phyloP scores from a whole-genome alignment of 2,797 vertebrate species.

The Lacerta viridis region DNA sequence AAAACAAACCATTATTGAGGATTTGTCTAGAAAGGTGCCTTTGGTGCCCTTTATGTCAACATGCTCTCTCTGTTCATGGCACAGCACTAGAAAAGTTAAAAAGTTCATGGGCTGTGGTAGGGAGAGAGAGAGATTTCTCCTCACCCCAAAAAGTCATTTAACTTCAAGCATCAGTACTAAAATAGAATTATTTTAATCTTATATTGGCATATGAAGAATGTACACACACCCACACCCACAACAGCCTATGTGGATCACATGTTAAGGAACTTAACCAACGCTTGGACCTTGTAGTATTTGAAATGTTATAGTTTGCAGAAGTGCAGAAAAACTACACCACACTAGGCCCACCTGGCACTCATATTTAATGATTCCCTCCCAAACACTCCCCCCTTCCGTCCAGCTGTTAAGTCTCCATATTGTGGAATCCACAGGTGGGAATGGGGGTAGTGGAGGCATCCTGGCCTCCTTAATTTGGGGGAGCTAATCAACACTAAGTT shows the following conservation, averaged over 20 bases:
- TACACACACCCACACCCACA: background rate
- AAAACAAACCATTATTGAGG: background rate
- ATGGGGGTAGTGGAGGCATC: background rate
- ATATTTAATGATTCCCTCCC: background rate
- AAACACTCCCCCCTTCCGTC: background rate
- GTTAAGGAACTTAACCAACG: background rate
- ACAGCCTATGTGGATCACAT: background rate
- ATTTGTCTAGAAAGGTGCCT: background rate
- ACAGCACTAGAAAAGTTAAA: background rate
- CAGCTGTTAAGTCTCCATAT: background rate
- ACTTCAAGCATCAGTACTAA: background rate
- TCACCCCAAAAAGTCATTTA: background rate
- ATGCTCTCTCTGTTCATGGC: background rate
- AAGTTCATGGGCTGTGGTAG: background rate
- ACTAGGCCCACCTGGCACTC: background rate
- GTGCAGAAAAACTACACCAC: background rate
- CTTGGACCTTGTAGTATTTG: background rate
- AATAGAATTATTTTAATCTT: background rate
- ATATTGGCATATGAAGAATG: background rate
- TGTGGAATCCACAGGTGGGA: background rate
- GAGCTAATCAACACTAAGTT: background rate
- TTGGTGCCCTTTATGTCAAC: background rate
- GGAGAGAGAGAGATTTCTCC: background rate
- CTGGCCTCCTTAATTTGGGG: background rate
- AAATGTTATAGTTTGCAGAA: background rate